A percentile compares a stretch with the other conserved stretches of the same genome.
phyloP scores from a whole-genome alignment of 1,140 invertebrate species.

The Anoplolepis gracilipes region DNA sequence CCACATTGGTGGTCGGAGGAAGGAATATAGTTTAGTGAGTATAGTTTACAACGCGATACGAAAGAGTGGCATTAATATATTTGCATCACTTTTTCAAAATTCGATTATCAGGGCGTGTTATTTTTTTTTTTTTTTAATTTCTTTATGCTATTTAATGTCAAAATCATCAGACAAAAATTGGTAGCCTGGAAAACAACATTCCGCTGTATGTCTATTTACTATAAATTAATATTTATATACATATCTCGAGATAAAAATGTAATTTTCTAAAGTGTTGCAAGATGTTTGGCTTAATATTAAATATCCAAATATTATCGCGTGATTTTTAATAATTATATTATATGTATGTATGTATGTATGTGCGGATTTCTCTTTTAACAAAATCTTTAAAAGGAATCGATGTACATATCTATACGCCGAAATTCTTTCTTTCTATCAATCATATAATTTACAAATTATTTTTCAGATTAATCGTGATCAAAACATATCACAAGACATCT shows the following conservation, averaged over 20 bases:
- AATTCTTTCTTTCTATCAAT: not conserved
- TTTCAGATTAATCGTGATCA: not conserved
- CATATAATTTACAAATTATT: not conserved
- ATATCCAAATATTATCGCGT: not conserved
- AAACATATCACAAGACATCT: not conserved
- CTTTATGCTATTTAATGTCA: not conserved
- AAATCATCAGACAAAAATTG: not conserved
- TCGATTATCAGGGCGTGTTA: not conserved
- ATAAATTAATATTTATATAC: not conserved
- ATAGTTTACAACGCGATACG: not conserved
- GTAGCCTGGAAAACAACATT: not conserved
- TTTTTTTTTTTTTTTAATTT: not conserved
- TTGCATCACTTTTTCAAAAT: not conserved
- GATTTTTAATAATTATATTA: not conserved
- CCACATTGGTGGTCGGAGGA: not conserved
- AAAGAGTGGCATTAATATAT: slow-evolving; percentile 35
- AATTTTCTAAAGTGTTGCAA: not conserved
- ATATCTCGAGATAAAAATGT: not conserved
- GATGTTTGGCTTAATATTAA: not conserved
- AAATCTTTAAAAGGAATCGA: too few relatives aligned
- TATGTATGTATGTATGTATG: too few relatives aligned
- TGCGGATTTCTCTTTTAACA: too few relatives aligned
- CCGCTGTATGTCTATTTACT: not conserved
- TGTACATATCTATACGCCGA: not conserved
- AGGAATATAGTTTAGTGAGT: not conserved